phyloP scores from a whole-genome alignment of 2,888 invertebrate species.

The Zootermopsis nevadensis region DNA sequence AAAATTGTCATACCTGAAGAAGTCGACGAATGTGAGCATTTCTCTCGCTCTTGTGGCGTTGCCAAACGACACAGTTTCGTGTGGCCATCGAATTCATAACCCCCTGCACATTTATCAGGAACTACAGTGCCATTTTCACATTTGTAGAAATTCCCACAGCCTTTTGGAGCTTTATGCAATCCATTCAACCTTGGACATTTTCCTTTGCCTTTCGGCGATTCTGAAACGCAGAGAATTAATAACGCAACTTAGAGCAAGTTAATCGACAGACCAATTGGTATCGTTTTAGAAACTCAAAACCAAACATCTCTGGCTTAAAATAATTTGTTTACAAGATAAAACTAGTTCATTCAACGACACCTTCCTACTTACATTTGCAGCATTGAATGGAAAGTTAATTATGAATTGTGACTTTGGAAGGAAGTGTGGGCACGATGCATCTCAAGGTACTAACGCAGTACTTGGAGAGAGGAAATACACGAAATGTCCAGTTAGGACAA shows the following conservation, averaged over 20 bases:
- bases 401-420: too few relatives aligned
- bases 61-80: conserved; percentile 54
- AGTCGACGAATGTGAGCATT: background rate
- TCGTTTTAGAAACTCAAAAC: too few relatives aligned
- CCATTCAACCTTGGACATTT: conserved; percentile 50
- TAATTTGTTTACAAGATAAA: too few relatives aligned
- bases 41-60: conserved; percentile 51
- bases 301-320: too few relatives aligned
- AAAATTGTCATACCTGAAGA: background rate
- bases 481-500: too few relatives aligned
- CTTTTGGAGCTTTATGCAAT: conserved; percentile 43
- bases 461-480: too few relatives aligned
- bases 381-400: too few relatives aligned
- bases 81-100: conserved; percentile 54
- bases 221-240: conserved; percentile 25
- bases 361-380: too few relatives aligned
- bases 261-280: too few relatives aligned
- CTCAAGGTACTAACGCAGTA: too few relatives aligned
- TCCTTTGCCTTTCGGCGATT: conserved; percentile 44
- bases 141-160: conserved; percentile 55
- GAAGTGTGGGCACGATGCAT: too few relatives aligned
- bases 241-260: background rate
- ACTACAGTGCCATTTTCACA: conserved; percentile 55
- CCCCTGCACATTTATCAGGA: conserved; percentile 53
- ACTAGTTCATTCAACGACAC: too few relatives aligned